Evolutionary conservation across 2,888 invertebrate species (phyloP), one percentile per base, ranked within the genome.

Genomic region (Hybos culiciformis): DNA sequence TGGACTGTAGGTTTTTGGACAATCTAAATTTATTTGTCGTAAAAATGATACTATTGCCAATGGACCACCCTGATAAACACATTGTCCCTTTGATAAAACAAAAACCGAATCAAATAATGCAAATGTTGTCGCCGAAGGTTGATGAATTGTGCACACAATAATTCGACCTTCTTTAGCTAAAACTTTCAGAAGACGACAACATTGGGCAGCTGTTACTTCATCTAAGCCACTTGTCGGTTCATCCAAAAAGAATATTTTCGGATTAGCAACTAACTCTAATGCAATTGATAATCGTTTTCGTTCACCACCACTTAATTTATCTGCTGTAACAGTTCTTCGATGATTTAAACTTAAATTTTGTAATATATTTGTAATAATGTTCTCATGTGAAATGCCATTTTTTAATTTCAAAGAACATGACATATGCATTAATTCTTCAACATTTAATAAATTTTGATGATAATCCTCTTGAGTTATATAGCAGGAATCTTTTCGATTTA

Each of bases 401-500:
- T 60, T 62, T n/a, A 84, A 66, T 59, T 87, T 86, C 20, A 88
- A 69, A 46, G 75, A 74, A 29, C 83, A 83, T 0, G 85, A 81
- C 41, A 84, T 77, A 63, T 77, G 76, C 80, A 87, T 83, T 11
- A 83, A 72, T 60, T 88, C 87, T 41, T 71, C 65, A 1, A 84
- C 80, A 2, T 81, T 78, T 7, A 87, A 70, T 50, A 83, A 69
- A 0, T 82, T 79, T 54, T 84, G 78, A 18, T 83, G 73, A 18
- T 78, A 68, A 56, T 83, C 80, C 48, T 82, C 80, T 59, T 87
- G 87, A 50, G 83, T 84, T 53, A 87, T 85, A 67, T 86, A 87
- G 56, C 84, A 84, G 6, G 84, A 83, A 57, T 79, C 71, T 55
- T 83, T 74, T 20, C 83, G 69, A 54, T 82, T 81, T n/a, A 82